Base-by-base conservation (phyloP, 1,140 invertebrate species). In the Drosophila elegans region DNA sequence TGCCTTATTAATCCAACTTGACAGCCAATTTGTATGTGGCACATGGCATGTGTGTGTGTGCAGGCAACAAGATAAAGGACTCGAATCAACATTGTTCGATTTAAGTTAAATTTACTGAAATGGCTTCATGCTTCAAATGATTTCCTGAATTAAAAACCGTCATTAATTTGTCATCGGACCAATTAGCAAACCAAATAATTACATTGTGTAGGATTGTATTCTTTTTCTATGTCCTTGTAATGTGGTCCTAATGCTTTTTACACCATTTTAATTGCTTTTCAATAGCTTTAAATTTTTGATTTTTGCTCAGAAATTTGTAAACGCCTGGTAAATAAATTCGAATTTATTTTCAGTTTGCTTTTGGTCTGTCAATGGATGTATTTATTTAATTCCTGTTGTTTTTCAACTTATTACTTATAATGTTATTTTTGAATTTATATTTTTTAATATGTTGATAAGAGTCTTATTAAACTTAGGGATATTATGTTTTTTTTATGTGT, bases 1-100 rank as follows among this genome's bases (percentile, higher is more conserved):
- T 57, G 64, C 51, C 69, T 71, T 69, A 71, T 49, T 71, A 71
- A 69, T 57, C 51, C 51, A 4, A 41, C 52, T 42, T 57, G 66
- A 71, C 67, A 57, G 67, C 64, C 42, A 52, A 55, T 69, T 56
- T 69, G 63, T 41, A 54, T 66, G 34, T 46, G 41, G 29, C 27
- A 25, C 7, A n/a, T n/a, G n/a, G n/a, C n/a, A n/a, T n/a, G n/a
- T n/a, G n/a, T n/a, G n/a, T n/a, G 16, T 9, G 12, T 38, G 57
- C 12, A 7, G 25, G 16, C 27, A 16, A 39, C 3, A 16, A 45
- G 21, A 45, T 25, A n/a, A 48, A 39, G 32, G 13, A 42, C 51
- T 57, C 42, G 42, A 39, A 21, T 27, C 6, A 11, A 41, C 12
- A 59, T 49, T 66, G 45, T 51, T 5, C 39, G 6, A 44, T 52